Evolutionary conservation across 1,140 invertebrate species (phyloP).

Genomic region (Aphelinus atriplicis): DNA sequence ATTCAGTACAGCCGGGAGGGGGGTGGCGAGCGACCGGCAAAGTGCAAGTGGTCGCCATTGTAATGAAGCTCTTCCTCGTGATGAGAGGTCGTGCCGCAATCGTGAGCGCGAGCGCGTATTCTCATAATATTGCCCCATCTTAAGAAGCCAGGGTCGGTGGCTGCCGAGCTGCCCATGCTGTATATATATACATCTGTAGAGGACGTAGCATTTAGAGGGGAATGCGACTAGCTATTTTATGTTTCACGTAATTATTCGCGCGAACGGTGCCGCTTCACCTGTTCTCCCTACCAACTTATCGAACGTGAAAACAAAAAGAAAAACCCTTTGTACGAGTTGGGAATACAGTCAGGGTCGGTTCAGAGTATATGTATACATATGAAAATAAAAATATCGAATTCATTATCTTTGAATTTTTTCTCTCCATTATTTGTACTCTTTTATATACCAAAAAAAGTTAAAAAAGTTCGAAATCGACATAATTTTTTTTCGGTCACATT

Average conservation of each 20-base stretch:
- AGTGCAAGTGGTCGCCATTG: background rate
- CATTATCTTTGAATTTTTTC: no score
- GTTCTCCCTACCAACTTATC: background rate
- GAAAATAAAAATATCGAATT: no score
- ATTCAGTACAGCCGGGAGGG: no score
- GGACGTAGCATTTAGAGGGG: slow-evolving; percentile 19
- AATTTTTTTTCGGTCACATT: no score
- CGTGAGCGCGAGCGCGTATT: background rate
- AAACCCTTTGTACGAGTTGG: no score
- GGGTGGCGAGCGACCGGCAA: no score
- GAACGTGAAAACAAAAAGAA: background rate
- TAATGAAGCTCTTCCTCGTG: slow-evolving; percentile 16
- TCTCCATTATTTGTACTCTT: no score
- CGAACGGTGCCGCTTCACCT: background rate
- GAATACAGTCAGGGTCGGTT: no score
- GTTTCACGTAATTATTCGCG: background rate
- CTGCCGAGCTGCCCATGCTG: background rate
- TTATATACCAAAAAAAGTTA: no score
- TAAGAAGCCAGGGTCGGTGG: slow-evolving; percentile 9
- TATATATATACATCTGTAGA: background rate
- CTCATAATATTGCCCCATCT: slow-evolving; percentile 3
- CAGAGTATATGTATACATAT: no score
- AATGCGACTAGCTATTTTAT: slow-evolving; percentile 23
- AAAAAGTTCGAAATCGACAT: no score
- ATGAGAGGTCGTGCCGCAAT: background rate